phyloP scores from a whole-genome alignment of 2,113 vertebrate species.

The Centropristis striata region DNA sequence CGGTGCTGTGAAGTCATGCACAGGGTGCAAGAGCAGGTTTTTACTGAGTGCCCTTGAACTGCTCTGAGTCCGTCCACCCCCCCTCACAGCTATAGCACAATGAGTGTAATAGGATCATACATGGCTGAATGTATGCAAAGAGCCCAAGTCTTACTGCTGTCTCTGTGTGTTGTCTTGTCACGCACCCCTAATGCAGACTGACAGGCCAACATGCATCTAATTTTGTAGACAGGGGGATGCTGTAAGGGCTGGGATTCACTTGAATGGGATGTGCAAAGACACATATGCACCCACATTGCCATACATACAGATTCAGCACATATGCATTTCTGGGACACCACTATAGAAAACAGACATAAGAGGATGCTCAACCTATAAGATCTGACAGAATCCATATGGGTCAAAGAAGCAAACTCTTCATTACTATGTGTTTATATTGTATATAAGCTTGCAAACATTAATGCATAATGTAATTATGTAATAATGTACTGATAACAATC shows the following conservation, averaged over 20 bases:
- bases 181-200: slow-evolving; percentile 40
- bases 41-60: slow-evolving; percentile 38
- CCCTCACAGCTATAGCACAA: slow-evolving; percentile 8
- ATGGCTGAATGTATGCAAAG: slow-evolving; percentile 58
- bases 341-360: background rate
- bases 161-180: slow-evolving; percentile 46
- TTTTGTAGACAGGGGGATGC: slow-evolving; percentile 18
- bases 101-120: slow-evolving; percentile 66
- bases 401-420: background rate
- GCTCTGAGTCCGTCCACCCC: background rate
- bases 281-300: slow-evolving; percentile 1
- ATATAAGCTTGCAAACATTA: too few relatives aligned
- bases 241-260: slow-evolving; percentile 24
- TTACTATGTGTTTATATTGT: background rate
- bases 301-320: slow-evolving; percentile 6
- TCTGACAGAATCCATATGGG: background rate
- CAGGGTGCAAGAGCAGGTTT: slow-evolving; percentile 8
- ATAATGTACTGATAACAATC: background rate
- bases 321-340: slow-evolving; percentile 7
- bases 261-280: slow-evolving; percentile 14
- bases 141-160: slow-evolving; percentile 36
- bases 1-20: background rate
- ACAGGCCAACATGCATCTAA: slow-evolving; percentile 63
- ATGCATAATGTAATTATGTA: too few relatives aligned
- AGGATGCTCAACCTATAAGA: background rate